Conservation (phyloP, 2,113 vertebrate species). For the Ornithorhynchus anatinus region DNA sequence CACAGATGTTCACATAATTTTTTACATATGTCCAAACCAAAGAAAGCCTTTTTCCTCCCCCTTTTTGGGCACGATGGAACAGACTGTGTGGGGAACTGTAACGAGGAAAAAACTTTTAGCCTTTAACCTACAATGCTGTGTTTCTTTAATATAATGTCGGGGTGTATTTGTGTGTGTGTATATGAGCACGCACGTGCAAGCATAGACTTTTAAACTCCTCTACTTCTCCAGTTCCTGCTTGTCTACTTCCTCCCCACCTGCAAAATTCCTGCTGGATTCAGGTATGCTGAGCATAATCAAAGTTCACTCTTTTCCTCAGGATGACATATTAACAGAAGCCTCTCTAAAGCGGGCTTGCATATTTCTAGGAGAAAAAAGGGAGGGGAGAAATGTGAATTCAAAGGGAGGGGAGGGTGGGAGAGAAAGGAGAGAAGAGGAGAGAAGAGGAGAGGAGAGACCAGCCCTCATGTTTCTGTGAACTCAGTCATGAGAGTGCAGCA, state of each 20-base stretch:
- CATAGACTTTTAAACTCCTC: not conserved
- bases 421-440: slow-evolving; percentile 45
- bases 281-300: slow-evolving; percentile 1
- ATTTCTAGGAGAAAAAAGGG: slow-evolving; percentile 48
- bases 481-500: not conserved
- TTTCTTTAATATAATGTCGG: not conserved
- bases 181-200: not conserved
- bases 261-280: slow-evolving; percentile 8
- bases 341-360: slow-evolving; percentile 47
- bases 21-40: slow-evolving; percentile 64
- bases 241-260: not conserved
- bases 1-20: slow-evolving; percentile 63
- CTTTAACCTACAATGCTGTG: slow-evolving; percentile 11
- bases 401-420: too few species aligned
- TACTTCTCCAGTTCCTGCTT: not conserved
- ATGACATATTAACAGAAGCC: slow-evolving; percentile 50
- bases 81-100: slow-evolving; percentile 32
- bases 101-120: slow-evolving; percentile 35
- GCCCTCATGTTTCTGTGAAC: slow-evolving; percentile 35
- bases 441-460: slow-evolving; percentile 35
- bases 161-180: not conserved
- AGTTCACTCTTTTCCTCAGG: slow-evolving; percentile 34
- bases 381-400: not conserved
- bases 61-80: slow-evolving; percentile 55
- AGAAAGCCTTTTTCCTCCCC: slow-evolving; percentile 33